Evolutionary conservation across 1,140 invertebrate genomes (phyloP), one percentile per base, ranked within the genome.

Genomic region (Cherax quadricarinatus): DNA sequence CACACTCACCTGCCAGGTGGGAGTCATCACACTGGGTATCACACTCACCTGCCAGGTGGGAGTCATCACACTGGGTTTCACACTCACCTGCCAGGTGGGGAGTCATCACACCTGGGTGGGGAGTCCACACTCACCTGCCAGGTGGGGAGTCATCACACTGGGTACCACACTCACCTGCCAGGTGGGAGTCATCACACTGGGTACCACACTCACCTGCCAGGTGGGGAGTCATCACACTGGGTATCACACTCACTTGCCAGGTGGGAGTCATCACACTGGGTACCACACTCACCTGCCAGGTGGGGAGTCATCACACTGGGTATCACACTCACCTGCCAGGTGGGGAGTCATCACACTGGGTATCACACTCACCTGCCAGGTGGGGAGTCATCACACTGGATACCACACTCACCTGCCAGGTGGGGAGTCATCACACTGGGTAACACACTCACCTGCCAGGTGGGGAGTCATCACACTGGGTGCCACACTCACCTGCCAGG

Each of bases 211-310:
- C n/a, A n/a, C n/a, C n/a, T n/a, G n/a, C n/a, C n/a, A n/a, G n/a
- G n/a, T n/a, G n/a, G n/a, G n/a, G n/a, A n/a, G 70, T 75, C 70
- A 12, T 75, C 70, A 75, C 24, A 75, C 70, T 75, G 70, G 70
- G 70, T 24, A n/a, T n/a, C 70, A 75, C 70, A 75, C 70, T 75
- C 2, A 75, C 70, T n/a, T 75, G 70, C 30, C 70, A 75, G 70
- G n/a, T 9, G n/a, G n/a, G 70, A 53, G 48, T 51, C 57, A 24
- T 93, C 92, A 84, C 87, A 93, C 81, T 93, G 92, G 24, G 75
- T 88, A 30, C 92, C 92, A 70, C 92, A 93, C 41, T 93, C 87
- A n/a, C n/a, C n/a, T n/a, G n/a, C 21, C 66, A 70, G 66, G 66
- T 18, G 66, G 66, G 21, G 70, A 18, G n/a, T n/a, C n/a, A n/a